Percentiles rank a stretch among this genome's conserved stretches.
Conservation (phyloP, 2,888 invertebrate species). For the Chesias legatella region DNA sequence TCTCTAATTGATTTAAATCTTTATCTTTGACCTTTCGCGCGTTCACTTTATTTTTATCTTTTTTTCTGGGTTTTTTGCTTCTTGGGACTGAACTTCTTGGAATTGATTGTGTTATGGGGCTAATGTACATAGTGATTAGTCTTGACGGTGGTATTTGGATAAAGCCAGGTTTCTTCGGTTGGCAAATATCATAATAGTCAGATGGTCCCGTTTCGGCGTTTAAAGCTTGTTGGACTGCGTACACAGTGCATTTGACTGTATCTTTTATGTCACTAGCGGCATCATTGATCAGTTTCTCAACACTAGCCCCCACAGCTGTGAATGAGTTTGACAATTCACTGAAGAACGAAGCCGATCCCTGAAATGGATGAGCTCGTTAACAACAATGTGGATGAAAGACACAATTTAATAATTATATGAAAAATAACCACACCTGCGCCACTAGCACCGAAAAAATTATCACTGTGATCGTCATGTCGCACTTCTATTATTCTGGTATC, state of each 20-base stretch:
- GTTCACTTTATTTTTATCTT: not conserved
- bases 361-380: conserved; percentile 35
- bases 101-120: not conserved
- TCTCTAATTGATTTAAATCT: conserved; percentile 3
- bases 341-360: conserved; percentile 54
- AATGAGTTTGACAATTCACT: conserved; percentile 50
- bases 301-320: conserved; percentile 48
- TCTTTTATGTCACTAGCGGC: conserved; percentile 59
- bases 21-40: not conserved
- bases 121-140: not conserved
- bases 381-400: not conserved
- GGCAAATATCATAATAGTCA: conserved; percentile 34
- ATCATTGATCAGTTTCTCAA: conserved; percentile 55
- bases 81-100: not conserved
- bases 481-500: not conserved
- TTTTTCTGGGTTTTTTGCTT: not conserved
- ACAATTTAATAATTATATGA: not conserved
- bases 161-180: conserved; percentile 1
- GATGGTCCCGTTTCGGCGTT: conserved; percentile 24
- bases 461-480: conserved; percentile 29
- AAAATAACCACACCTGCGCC: conserved; percentile 39
- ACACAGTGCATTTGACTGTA: conserved; percentile 59
- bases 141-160: not conserved
- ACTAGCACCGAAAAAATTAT: conserved; percentile 36
- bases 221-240: conserved; percentile 51